phyloP scores from a whole-genome alignment of 2,888 invertebrate genomes.

The Autographa pulchrina region DNA sequence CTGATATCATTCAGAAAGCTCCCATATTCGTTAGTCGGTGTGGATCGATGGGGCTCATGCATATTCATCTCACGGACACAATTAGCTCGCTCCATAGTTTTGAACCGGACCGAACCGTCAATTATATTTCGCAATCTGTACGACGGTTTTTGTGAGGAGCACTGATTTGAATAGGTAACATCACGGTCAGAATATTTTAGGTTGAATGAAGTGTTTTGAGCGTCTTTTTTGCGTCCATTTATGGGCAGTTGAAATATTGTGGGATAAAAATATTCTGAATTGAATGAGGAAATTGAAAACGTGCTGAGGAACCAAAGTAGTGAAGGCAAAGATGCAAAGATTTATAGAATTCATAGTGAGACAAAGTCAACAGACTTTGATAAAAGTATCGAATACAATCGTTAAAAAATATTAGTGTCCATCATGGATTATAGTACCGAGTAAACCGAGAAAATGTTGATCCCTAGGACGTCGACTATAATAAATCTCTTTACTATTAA shows the following conservation, averaged over 20 bases:
- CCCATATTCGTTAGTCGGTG: slow-evolving; percentile 61
- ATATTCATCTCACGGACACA: slow-evolving; percentile 81
- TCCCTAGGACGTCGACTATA: background rate
- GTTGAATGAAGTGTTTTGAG: slow-evolving; percentile 36
- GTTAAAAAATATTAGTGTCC: background rate
- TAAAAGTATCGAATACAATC: background rate
- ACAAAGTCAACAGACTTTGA: background rate
- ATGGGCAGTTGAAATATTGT: slow-evolving; percentile 13
- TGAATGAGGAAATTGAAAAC: slow-evolving; percentile 29
- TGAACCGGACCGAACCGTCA: slow-evolving; percentile 73
- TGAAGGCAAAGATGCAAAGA: background rate
- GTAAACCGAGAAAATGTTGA: background rate
- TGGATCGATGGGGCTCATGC: slow-evolving; percentile 76
- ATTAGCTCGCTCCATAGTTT: slow-evolving; percentile 74
- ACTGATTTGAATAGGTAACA: slow-evolving; percentile 71
- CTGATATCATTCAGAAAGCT: slow-evolving; percentile 59
- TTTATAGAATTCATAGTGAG: slow-evolving; percentile 2
- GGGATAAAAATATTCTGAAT: slow-evolving; percentile 21
- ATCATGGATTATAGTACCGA: background rate
- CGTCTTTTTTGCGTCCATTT: slow-evolving; percentile 42
- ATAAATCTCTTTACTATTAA: background rate
- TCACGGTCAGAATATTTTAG: slow-evolving; percentile 64
- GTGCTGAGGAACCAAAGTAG: slow-evolving; percentile 15
- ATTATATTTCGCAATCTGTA: slow-evolving; percentile 79
- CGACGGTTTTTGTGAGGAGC: slow-evolving; percentile 74